Evolutionary conservation across 2,888 invertebrate genomes (phyloP).

Genomic region (Eristalis pertinax): DNA sequence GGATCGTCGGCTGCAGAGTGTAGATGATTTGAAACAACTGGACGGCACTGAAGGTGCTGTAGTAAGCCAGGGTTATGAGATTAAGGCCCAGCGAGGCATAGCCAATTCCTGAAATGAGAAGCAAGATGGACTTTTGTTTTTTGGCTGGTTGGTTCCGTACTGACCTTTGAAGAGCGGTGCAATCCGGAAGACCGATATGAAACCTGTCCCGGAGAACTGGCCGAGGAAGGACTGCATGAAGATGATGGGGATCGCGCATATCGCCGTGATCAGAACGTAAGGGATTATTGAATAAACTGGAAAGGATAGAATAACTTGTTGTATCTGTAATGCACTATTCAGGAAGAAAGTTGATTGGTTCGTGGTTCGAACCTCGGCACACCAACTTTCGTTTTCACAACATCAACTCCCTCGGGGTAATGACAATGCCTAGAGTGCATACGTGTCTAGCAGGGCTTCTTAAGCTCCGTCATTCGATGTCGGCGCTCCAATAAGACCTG

Average conservation of each 20-base stretch:
- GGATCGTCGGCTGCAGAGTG: conserved; percentile 85
- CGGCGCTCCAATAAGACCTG: too few relatives aligned
- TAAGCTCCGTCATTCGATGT: too few relatives aligned
- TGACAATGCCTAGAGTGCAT: too few relatives aligned
- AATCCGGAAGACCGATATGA: conserved; percentile 90
- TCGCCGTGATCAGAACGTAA: conserved; percentile 85
- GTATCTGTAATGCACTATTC: too few relatives aligned
- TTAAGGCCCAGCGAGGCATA: conserved; percentile 91
- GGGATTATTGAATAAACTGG: conserved; percentile 75
- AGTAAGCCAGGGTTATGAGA: conserved; percentile 89
- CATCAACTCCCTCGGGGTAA: too few relatives aligned
- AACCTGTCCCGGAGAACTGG: conserved; percentile 91
- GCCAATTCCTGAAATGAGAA: conserved; percentile 87
- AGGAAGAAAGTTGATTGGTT: too few relatives aligned
- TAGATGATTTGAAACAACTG: conserved; percentile 88
- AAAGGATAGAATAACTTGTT: conserved; percentile 11
- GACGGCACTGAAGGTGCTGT: conserved; percentile 78
- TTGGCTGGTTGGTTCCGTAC: not conserved
- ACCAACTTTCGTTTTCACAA: too few relatives aligned
- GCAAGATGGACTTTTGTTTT: not conserved
- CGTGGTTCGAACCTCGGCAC: too few relatives aligned
- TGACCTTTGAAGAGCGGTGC: conserved; percentile 43
- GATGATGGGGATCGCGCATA: conserved; percentile 92
- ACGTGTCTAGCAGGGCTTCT: too few relatives aligned
- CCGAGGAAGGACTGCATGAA: conserved; percentile 94